Evolutionary conservation across 2,113 vertebrate species (phyloP).

Genomic region (Agelaius phoeniceus): DNA sequence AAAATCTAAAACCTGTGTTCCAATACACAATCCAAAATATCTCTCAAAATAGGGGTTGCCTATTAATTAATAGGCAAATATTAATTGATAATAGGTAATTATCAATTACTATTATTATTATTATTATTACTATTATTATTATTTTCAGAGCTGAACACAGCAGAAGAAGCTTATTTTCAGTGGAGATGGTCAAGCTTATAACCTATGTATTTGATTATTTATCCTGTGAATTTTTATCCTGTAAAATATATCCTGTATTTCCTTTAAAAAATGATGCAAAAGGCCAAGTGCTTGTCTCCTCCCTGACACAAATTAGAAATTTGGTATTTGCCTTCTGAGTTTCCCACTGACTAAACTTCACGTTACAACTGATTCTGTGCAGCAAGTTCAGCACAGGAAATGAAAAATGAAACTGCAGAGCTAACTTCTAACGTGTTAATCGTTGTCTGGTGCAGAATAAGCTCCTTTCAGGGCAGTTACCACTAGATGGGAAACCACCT

Average conservation of each 20-base stretch:
- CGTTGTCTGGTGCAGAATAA: not conserved
- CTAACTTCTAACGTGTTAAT: not conserved
- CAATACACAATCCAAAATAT: not conserved
- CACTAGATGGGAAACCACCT: not conserved
- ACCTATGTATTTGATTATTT: not conserved
- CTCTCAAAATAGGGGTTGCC: not conserved
- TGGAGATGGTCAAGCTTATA: not conserved
- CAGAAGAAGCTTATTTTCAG: not conserved
- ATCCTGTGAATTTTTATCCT: not conserved
- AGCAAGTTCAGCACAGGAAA: not conserved
- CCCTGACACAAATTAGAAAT: not conserved
- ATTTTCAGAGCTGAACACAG: not conserved
- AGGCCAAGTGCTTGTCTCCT: not conserved
- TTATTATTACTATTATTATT: not conserved
- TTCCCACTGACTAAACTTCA: not conserved
- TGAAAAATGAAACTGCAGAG: not conserved
- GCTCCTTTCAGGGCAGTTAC: not conserved
- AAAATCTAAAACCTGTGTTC: not conserved
- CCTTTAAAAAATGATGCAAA: not conserved
- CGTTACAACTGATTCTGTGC: not conserved
- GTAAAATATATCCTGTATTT: not conserved
- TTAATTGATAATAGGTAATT: too few species aligned
- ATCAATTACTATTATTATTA: not conserved
- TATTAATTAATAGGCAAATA: too few species aligned
- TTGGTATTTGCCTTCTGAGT: not conserved